Evolutionary conservation across 1,140 invertebrate genomes (phyloP).

Genomic region (Pseudoatta argentina): DNA sequence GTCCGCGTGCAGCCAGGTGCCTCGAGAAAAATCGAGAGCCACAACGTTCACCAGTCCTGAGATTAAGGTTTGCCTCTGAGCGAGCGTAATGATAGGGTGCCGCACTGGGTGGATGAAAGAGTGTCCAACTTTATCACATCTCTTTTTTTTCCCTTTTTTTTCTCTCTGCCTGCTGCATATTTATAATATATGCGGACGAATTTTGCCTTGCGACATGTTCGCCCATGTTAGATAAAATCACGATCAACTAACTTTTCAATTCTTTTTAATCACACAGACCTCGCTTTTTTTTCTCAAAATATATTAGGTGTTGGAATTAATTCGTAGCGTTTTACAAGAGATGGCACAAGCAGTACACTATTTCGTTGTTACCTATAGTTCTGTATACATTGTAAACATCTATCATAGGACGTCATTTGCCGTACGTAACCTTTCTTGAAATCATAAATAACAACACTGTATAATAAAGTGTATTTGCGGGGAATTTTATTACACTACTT

Average conservation of each 20-base stretch:
- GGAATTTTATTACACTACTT: too few species aligned
- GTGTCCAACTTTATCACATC: conserved; percentile 47
- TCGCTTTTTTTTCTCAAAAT: background rate
- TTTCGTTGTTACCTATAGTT: too few species aligned
- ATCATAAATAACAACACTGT: too few species aligned
- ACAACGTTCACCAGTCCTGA: conserved; percentile 30
- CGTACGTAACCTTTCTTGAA: too few species aligned
- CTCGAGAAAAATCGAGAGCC: conserved; percentile 72
- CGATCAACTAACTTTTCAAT: conserved; percentile 18
- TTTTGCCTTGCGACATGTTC: conserved; percentile 23
- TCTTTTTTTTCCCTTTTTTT: background rate
- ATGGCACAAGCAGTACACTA: too few species aligned
- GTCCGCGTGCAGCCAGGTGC: conserved; percentile 76
- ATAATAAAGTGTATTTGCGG: too few species aligned
- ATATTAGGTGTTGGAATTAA: too few species aligned
- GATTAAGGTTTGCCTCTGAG: conserved; percentile 71
- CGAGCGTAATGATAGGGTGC: conserved; percentile 74
- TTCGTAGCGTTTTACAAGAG: too few species aligned
- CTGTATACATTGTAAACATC: too few species aligned
- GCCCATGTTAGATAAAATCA: conserved; percentile 13
- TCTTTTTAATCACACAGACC: background rate
- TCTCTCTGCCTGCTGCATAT: background rate
- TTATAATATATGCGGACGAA: conserved; percentile 7
- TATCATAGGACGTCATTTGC: too few species aligned
- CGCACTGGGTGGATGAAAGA: conserved; percentile 47